Evolutionary conservation across 2,888 invertebrate species (phyloP).

Genomic region (Drosophila leonis): DNA sequence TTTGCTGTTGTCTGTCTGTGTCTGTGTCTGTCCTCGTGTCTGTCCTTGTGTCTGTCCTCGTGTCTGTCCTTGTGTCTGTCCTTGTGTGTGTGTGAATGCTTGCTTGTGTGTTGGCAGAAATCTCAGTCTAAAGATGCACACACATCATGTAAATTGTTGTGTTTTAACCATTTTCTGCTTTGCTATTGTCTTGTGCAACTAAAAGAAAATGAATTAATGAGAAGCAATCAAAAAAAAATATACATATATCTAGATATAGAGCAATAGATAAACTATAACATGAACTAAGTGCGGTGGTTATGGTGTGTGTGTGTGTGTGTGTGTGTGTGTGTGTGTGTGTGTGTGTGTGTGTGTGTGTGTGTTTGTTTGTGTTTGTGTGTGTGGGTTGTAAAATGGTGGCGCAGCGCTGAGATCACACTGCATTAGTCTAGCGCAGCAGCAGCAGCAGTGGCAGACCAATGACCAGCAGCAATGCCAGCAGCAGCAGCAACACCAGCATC

Average conservation of each 20-base stretch:
- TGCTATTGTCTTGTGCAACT: slow-evolving; percentile 10
- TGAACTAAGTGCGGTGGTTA: slow-evolving; percentile 67
- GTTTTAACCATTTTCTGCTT: background rate
- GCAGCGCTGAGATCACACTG: slow-evolving; percentile 44
- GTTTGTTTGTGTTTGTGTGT: slow-evolving; percentile 9
- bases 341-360: slow-evolving; percentile 18
- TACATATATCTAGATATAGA: slow-evolving; percentile 27
- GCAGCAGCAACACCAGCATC: slow-evolving; percentile 12
- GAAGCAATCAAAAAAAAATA: slow-evolving; percentile 5
- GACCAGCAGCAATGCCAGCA: slow-evolving; percentile 14
- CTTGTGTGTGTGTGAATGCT: slow-evolving; percentile 21
- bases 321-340: slow-evolving; percentile 2
- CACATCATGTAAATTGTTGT: slow-evolving; percentile 25
- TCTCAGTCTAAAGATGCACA: slow-evolving; percentile 71
- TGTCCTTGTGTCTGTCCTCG: slow-evolving; percentile 3
- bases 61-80: slow-evolving; percentile 10
- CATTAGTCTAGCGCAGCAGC: slow-evolving; percentile 15
- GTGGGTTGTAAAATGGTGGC: background rate
- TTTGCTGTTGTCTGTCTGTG: slow-evolving; percentile 25
- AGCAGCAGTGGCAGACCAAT: slow-evolving; percentile 24
- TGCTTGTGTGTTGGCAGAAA: slow-evolving; percentile 61
- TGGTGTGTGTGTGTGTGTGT: slow-evolving; percentile 16
- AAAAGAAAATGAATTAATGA: slow-evolving; percentile 10
- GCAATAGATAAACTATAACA: slow-evolving; percentile 40
- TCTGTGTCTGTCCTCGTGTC: slow-evolving; percentile 10